Conservation (phyloP, 64 coral and sea anemone species). For the Stichodactyla helianthus region DNA sequence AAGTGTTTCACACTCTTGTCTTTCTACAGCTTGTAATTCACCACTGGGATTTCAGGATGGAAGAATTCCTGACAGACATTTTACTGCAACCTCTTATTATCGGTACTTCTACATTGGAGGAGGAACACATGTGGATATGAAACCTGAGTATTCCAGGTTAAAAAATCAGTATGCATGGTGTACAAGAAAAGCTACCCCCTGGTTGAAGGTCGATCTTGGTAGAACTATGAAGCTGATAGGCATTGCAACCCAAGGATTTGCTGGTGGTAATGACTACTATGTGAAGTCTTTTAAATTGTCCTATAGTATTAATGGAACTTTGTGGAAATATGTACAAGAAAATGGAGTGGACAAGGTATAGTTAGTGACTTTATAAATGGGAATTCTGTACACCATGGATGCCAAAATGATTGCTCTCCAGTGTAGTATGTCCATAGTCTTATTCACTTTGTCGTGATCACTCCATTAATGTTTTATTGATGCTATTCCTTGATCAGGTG, state of each 20-base stretch:
- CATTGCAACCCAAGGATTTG: constrained; percentile 37
- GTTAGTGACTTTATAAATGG: background rate
- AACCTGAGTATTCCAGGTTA: constrained; percentile 13
- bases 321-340: background rate
- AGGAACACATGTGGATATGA: background rate
- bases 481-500: background rate
- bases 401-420: too few relatives aligned
- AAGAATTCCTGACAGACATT: constrained; percentile 15
- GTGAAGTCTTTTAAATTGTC: background rate
- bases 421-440: background rate
- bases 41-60: constrained; percentile 32
- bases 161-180: constrained; percentile 35
- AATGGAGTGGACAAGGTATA: background rate
- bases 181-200: background rate
- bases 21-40: constrained; percentile 12
- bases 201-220: constrained; percentile 20
- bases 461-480: background rate
- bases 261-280: constrained; percentile 15
- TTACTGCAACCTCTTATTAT: background rate
- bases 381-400: background rate
- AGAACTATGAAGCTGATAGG: background rate
- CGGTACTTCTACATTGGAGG: background rate
- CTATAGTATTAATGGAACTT: constrained; percentile 12
- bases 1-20: too few relatives aligned
- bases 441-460: background rate